phyloP scores from a whole-genome alignment of 2,113 vertebrate species.

The Nicator chloris region DNA sequence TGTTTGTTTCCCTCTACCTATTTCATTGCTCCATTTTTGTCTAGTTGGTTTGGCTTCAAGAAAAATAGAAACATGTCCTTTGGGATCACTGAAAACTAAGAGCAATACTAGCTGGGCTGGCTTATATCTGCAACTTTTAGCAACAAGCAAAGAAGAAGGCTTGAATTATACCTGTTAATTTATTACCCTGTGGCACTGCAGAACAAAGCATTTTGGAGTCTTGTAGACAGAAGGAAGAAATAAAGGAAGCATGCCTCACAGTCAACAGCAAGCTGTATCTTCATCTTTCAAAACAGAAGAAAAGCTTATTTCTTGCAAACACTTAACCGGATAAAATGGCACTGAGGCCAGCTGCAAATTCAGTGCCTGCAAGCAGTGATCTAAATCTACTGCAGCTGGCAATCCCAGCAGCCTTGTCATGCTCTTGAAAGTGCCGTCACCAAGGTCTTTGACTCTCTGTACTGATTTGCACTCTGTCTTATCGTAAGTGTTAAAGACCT shows the following conservation, averaged over 20 bases:
- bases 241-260: neutral
- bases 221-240: neutral
- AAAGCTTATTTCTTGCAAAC: neutral
- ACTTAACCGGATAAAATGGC: neutral
- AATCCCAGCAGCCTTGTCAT: neutral
- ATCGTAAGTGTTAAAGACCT: neutral
- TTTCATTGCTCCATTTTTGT: neutral
- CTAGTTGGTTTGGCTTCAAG: neutral
- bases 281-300: neutral
- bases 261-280: neutral
- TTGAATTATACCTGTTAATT: neutral
- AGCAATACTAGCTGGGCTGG: neutral
- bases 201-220: neutral
- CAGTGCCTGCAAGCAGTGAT: neutral
- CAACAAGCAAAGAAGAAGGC: neutral
- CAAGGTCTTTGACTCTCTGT: conserved; percentile 3
- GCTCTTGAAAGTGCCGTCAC: neutral
- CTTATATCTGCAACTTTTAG: neutral
- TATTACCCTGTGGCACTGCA: neutral
- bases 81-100: neutral
- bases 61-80: neutral
- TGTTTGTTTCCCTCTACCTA: neutral
- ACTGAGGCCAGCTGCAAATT: neutral
- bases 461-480: neutral
- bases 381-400: neutral